Evolutionary conservation across 1,140 invertebrate species (phyloP).

Genomic region (Lasioglossum albipes): DNA sequence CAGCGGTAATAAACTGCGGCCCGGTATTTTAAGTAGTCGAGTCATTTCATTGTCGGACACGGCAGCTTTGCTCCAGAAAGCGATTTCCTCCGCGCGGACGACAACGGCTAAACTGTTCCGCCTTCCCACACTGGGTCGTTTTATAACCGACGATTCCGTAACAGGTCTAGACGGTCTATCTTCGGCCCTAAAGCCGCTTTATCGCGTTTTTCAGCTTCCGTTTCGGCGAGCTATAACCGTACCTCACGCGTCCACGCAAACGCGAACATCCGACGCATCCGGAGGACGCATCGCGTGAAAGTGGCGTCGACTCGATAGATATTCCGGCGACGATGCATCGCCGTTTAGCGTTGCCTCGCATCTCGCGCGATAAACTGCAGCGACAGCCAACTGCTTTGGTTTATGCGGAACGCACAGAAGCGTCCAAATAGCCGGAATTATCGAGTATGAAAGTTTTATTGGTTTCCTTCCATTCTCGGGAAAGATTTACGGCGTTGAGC

Average conservation of each 20-base stretch:
- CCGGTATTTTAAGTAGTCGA: constrained; percentile 63
- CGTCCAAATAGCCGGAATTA: too few relatives aligned
- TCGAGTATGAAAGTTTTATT: too few relatives aligned
- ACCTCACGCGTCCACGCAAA: not conserved
- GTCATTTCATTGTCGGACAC: constrained; percentile 60
- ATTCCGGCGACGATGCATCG: too few relatives aligned
- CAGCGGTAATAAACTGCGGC: constrained; percentile 67
- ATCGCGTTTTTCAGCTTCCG: constrained; percentile 11
- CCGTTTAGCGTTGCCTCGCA: too few relatives aligned
- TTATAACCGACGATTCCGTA: constrained; percentile 20
- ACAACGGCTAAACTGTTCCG: not conserved
- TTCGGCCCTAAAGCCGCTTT: not conserved
- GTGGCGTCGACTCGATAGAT: too few relatives aligned
- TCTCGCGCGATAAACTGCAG: too few relatives aligned
- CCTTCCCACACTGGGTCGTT: constrained; percentile 1
- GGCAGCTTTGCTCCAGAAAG: constrained; percentile 32
- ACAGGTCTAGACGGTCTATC: constrained; percentile 17
- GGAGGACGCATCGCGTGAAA: not conserved
- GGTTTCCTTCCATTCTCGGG: not conserved
- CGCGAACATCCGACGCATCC: not conserved
- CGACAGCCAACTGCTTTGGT: too few relatives aligned
- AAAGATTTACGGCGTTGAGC: too few relatives aligned
- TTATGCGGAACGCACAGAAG: too few relatives aligned
- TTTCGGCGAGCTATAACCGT: not conserved
- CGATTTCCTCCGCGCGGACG: constrained; percentile 43